These are phyloP conservation scores for Perognathus longimembris DNA, from an alignment of 2,113 vertebrate genomes.

Conservation along the genomic window DNA sequence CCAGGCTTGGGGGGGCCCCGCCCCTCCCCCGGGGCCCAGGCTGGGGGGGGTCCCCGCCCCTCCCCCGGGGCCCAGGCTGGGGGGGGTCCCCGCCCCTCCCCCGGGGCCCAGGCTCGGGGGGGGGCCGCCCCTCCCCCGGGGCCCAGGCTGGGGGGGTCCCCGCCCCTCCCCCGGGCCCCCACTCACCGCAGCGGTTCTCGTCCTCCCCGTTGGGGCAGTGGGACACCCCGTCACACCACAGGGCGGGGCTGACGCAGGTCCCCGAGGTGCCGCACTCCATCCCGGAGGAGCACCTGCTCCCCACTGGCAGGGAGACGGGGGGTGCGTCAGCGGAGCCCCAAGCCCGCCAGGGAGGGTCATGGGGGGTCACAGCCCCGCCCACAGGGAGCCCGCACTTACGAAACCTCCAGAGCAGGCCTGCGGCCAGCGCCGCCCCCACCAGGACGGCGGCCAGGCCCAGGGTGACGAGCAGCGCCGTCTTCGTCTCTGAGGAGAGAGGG, in stretches of 20 bases:
- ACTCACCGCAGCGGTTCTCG: slow-evolving; percentile 87
- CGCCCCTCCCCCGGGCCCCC: background rate
- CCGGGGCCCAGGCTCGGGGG: no score
- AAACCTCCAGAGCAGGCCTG: slow-evolving; percentile 86
- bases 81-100: no score
- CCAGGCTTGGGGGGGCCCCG: no score
- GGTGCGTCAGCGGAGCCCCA: accelerated
- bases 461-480: slow-evolving; percentile 65
- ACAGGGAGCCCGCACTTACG: slow-evolving; percentile 77
- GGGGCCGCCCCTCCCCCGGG: background rate
- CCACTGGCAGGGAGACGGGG: slow-evolving; percentile 64
- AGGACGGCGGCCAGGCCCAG: slow-evolving; percentile 69
- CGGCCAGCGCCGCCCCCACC: slow-evolving; percentile 47
- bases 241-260: slow-evolving; percentile 66
- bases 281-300: slow-evolving; percentile 65
- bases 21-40: no score
- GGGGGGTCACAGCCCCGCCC: background rate
- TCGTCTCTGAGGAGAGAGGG: slow-evolving; percentile 75
- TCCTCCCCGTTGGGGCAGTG: slow-evolving; percentile 86
- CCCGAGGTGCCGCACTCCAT: slow-evolving; percentile 83
- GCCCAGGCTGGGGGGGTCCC: no score
- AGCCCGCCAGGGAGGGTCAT: no score
- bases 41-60: no score
- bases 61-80: no score
- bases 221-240: slow-evolving; percentile 84